A percentile compares a stretch with the other conserved stretches of the same genome.
Conservation (phyloP, 2,797 vertebrate species). For the Phalanger gymnotis region DNA sequence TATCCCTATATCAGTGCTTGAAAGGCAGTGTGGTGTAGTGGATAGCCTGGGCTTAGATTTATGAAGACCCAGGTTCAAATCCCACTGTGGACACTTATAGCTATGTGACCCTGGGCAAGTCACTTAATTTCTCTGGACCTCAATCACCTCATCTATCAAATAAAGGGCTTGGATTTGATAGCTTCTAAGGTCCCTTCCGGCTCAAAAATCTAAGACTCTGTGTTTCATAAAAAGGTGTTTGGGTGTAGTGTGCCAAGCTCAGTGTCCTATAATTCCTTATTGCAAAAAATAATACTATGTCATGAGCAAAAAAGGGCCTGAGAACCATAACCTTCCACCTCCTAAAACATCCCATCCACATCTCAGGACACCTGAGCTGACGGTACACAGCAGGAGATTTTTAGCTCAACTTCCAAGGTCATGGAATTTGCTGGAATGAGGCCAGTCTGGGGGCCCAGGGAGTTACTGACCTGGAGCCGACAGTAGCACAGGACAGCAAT, state of each 20-base stretch:
- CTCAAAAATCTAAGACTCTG: neutral
- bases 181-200: neutral
- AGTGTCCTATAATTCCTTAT: neutral
- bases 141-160: neutral
- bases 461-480: slow-evolving; percentile 93
- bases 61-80: neutral
- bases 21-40: neutral
- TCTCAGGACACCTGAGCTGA: neutral
- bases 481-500: slow-evolving; percentile 99
- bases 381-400: neutral
- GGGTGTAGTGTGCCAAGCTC: neutral
- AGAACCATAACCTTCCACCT: neutral
- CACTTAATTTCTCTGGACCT: neutral
- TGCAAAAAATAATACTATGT: neutral
- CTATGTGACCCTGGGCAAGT: neutral
- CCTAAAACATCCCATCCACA: neutral
- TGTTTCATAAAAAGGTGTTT: neutral
- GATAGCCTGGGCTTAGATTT: neutral
- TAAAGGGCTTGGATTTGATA: neutral
- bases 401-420: neutral
- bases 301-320: neutral
- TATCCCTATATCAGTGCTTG: neutral
- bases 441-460: neutral
- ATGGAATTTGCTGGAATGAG: neutral
- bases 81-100: neutral